Conservation (phyloP, 2,113 vertebrate genomes). For the Collichthys lucidus region DNA sequence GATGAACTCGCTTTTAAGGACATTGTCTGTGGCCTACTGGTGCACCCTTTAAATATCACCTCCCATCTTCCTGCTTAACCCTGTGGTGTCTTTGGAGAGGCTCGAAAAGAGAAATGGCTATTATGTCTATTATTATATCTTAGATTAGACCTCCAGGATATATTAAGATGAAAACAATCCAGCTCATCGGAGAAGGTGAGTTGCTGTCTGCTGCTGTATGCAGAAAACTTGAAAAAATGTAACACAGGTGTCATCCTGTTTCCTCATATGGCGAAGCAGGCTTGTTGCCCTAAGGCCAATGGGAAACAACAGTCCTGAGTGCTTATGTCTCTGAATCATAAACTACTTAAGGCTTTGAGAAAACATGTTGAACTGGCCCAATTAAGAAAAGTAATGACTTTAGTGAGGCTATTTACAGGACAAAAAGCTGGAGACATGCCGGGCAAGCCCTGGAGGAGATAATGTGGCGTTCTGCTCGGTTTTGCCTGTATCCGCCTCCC, state of each 20-base stretch:
- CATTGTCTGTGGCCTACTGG: slow-evolving; percentile 57
- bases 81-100: slow-evolving; percentile 51
- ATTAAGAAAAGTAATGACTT: slow-evolving; percentile 79
- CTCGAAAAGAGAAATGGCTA: slow-evolving; percentile 43
- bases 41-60: slow-evolving; percentile 67
- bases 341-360: slow-evolving; percentile 77
- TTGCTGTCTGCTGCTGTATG: slow-evolving; percentile 5
- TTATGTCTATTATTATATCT: slow-evolving; percentile 54
- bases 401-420: slow-evolving; percentile 72
- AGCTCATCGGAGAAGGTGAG: slow-evolving; percentile 19
- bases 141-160: slow-evolving; percentile 30
- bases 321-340: slow-evolving; percentile 73
- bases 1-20: slow-evolving; percentile 55
- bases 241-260: slow-evolving; percentile 66
- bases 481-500: neutral
- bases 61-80: slow-evolving; percentile 44
- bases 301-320: slow-evolving; percentile 51
- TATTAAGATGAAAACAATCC: slow-evolving; percentile 46
- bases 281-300: slow-evolving; percentile 50
- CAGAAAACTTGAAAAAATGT: slow-evolving; percentile 54
- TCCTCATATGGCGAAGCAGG: slow-evolving; percentile 67
- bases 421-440: slow-evolving; percentile 59
- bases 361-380: slow-evolving; percentile 72
- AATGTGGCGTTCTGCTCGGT: slow-evolving; percentile 29
- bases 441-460: slow-evolving; percentile 65